Base-by-base conservation (phyloP, 2,113 vertebrate species). In the Sinocyclocheilus anophthalmus region DNA sequence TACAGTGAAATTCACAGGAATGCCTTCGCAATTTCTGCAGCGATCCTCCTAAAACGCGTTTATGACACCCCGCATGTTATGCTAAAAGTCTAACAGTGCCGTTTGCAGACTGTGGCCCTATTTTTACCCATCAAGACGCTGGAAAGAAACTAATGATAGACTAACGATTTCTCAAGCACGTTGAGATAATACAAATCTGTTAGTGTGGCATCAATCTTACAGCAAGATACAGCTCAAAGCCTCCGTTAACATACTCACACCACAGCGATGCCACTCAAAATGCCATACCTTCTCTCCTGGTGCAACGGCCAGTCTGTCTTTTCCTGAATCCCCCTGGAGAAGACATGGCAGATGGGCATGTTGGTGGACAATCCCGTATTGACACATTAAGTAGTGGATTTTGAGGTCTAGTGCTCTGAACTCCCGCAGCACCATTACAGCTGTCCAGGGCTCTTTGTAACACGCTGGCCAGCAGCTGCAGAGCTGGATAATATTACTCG, bases 261-360 rank as follows among this genome's bases (percentile, higher is more conserved):
- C 63, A 30, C 4, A 65, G 61, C 4, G 45, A 67, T 42, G 48
- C 12, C 20, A 55, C 39, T 50, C 50, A 76, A 61, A 67, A n/a
- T 26, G 22, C 30, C 86, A 3, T 94, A 96, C 94, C 94, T 97
- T 96, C 83, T 93, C 92, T 0, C 95, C 96, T 72, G 92, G 91
- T 86, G 90, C 90, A 88, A 94, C 95, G 84, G 90, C 70, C 86
- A 39, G 83, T n/a, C 95, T 95, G 0, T 88, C 86, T 16, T 94
- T 93, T 86, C 95, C 96, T 88, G 92, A 90, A 2, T 87, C 72
- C 9, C 96, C 95, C 94, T 93, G 93, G 16, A 89, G 91, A 77
- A 53, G 82, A 88, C 85, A 89, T 80, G 81, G 89, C 73, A 91
- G 55, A 83, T 37, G 42, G 82, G 83, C 67, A 76, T 88, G 89